phyloP scores from a whole-genome alignment of 2,113 vertebrate genomes.

The Falco punctatus region DNA sequence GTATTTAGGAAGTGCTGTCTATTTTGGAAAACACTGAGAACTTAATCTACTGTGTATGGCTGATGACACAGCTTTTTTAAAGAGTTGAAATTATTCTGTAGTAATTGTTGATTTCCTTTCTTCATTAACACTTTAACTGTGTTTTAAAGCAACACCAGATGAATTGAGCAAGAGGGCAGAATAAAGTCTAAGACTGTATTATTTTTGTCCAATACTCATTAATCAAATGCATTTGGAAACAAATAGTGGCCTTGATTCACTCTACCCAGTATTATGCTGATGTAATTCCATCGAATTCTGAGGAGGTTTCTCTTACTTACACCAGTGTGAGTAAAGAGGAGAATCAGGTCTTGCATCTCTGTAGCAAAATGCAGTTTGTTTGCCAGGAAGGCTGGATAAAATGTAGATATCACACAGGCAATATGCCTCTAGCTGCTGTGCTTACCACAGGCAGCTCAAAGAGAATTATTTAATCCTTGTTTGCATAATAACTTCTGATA shows the following conservation, averaged over 20 bases:
- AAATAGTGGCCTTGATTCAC: slow-evolving; percentile 3
- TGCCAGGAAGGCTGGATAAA: slow-evolving; percentile 17
- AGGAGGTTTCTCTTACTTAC: neutral
- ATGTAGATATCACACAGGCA: slow-evolving; percentile 39
- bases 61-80: neutral
- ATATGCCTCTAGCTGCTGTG: slow-evolving; percentile 54
- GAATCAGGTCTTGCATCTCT: neutral
- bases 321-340: neutral
- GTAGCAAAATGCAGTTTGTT: slow-evolving; percentile 35
- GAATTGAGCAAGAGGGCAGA: neutral
- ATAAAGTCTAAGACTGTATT: slow-evolving; percentile 1
- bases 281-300: slow-evolving; percentile 1
- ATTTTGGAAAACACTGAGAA: neutral
- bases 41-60: neutral
- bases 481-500: slow-evolving; percentile 79
- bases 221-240: slow-evolving; percentile 42
- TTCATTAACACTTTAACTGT: neutral
- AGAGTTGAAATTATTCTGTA: neutral
- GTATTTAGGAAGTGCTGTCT: neutral
- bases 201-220: slow-evolving; percentile 23
- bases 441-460: slow-evolving; percentile 75
- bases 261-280: neutral
- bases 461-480: slow-evolving; percentile 85
- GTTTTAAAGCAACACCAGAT: neutral
- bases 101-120: slow-evolving; percentile 9